Evolutionary conservation across 2,888 invertebrate genomes (phyloP), one percentile per base, ranked within the genome.

Genomic region (Rhimphoctona megacephalus): DNA sequence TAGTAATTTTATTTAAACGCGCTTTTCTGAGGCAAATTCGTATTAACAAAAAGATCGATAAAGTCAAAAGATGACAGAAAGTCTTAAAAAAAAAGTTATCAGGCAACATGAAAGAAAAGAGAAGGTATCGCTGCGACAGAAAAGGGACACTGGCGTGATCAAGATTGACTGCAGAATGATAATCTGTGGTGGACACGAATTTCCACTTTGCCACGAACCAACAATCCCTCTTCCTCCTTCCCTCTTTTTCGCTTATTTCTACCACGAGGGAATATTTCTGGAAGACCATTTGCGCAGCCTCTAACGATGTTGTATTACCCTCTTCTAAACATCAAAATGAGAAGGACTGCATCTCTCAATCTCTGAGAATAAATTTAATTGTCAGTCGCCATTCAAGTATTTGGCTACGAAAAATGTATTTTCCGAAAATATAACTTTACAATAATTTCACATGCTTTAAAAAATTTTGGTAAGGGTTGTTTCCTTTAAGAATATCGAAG

Each of bases 141-240:
- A 86, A 87, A 83, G 82, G 89, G 82, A 86, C 73, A 88, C 84
- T 73, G 83, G 86, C 85, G 88, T 93, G 93, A 94, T 94, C 92
- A 92, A 92, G 92, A 94, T 94, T 93, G 94, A 94, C 93, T 93
- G 89, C 89, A 90, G 91, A 92, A 93, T 93, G 93, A 94, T 94
- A 94, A 94, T 94, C 93, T 91, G 91, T 73, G 85, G 91, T 91
- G 91, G 93, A 94, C 94, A 94, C 92, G 94, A 90, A 91, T 94
- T 93, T 94, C 93, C 94, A 94, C 94, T 94, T 93, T 92, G 90
- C 91, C 86, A 66, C 67, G 89, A 87, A 81, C 89, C 88, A 85
- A 87, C 89, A 88, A 88, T 49, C 54, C 72, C 52, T 78, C 78
- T 77, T 25, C 39, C 25, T 25, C 52, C 46, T 19, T 39, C n/a